phyloP scores from a whole-genome alignment of 1,140 invertebrate genomes.

The Aleiodes sp. region DNA sequence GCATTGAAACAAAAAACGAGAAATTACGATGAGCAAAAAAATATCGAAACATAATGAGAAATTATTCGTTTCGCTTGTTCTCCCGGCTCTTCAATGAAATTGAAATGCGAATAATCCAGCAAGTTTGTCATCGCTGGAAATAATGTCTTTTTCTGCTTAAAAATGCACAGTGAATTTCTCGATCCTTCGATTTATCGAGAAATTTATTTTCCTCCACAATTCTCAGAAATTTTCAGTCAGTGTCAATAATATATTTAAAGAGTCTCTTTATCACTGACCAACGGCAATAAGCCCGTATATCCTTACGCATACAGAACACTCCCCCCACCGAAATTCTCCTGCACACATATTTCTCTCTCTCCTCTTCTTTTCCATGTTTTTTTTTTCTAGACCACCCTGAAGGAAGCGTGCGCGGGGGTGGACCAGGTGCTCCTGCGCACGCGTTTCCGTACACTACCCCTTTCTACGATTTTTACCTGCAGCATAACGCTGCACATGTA shows the following conservation, averaged over 20 bases:
- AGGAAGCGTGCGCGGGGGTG: constrained; percentile 41
- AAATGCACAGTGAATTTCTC: too few relatives aligned
- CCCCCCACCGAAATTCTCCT: background rate
- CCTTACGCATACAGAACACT: constrained; percentile 30
- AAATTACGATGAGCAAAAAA: too few relatives aligned
- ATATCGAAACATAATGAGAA: too few relatives aligned
- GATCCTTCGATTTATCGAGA: too few relatives aligned
- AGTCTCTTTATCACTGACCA: constrained; percentile 28
- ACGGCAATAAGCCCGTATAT: constrained; percentile 26
- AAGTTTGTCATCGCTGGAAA: too few relatives aligned
- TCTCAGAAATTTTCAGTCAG: too few relatives aligned
- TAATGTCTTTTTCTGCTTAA: too few relatives aligned
- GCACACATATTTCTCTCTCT: constrained; percentile 31
- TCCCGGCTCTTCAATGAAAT: too few relatives aligned
- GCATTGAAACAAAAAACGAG: too few relatives aligned
- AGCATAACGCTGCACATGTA: constrained; percentile 33
- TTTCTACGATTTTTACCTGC: constrained; percentile 39
- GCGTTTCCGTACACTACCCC: constrained; percentile 36
- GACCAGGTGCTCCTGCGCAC: constrained; percentile 47
- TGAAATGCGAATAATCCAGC: too few relatives aligned
- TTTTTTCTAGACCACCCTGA: background rate
- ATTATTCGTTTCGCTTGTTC: too few relatives aligned
- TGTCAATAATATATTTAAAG: background rate
- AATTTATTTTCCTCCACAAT: too few relatives aligned
- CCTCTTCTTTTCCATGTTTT: constrained; percentile 36